Evolutionary conservation across 2,888 invertebrate genomes (phyloP).

Genomic region (Trichopria drosophilae): DNA sequence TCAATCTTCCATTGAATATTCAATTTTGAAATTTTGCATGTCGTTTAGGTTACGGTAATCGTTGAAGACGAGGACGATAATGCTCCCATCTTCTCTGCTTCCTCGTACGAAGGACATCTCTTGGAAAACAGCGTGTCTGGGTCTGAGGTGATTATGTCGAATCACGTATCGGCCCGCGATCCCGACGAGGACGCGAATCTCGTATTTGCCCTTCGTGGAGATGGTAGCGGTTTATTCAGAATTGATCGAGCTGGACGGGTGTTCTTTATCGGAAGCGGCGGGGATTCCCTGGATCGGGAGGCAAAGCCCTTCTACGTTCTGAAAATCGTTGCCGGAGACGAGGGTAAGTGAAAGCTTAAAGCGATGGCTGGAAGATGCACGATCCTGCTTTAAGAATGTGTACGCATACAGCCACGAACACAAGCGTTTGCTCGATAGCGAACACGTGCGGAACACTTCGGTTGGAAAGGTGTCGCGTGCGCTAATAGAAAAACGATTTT

Average conservation of each 20-base stretch:
- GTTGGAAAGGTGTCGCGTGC: too few species aligned
- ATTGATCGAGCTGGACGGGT: slow-evolving; percentile 70
- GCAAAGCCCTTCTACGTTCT: slow-evolving; percentile 69
- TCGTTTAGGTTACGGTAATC: slow-evolving; percentile 65
- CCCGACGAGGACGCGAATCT: slow-evolving; percentile 73
- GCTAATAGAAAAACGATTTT: too few species aligned
- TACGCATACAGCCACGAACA: too few species aligned
- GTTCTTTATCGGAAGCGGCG: slow-evolving; percentile 61
- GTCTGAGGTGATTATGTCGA: slow-evolving; percentile 71
- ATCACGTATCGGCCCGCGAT: slow-evolving; percentile 72
- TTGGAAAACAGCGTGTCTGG: slow-evolving; percentile 75
- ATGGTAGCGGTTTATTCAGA: slow-evolving; percentile 73
- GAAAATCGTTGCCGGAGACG: slow-evolving; percentile 75
- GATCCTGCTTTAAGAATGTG: too few species aligned
- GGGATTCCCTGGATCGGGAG: slow-evolving; percentile 72
- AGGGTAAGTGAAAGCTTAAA: slow-evolving; percentile 49
- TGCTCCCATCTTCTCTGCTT: slow-evolving; percentile 75
- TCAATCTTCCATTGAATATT: neutral
- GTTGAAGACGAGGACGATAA: slow-evolving; percentile 89
- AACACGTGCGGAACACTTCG: too few species aligned
- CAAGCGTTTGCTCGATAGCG: too few species aligned
- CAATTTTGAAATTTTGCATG: neutral
- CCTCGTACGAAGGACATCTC: slow-evolving; percentile 75
- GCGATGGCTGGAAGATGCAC: too few species aligned
- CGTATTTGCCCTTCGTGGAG: slow-evolving; percentile 71